Conservation (phyloP, 1,140 invertebrate species). For the Helicoverpa zea region DNA sequence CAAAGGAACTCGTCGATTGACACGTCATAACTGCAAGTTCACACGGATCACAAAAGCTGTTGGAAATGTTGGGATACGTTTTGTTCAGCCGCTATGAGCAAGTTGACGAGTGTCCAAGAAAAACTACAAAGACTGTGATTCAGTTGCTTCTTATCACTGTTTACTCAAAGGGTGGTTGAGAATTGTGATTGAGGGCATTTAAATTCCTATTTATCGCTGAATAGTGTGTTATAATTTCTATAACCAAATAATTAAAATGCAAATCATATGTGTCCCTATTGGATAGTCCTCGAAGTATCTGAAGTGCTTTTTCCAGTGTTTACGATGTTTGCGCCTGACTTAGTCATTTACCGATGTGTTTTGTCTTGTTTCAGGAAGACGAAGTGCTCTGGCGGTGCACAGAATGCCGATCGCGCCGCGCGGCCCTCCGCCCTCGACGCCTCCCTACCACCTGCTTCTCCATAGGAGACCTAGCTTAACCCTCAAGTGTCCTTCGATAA, state of each 20-base stretch:
- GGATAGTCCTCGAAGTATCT: too few species aligned
- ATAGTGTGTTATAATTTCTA: too few species aligned
- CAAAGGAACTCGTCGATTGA: too few species aligned
- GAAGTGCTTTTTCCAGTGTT: background rate
- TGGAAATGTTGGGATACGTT: too few species aligned
- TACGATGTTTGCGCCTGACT: background rate
- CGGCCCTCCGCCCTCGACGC: slow-evolving; percentile 75
- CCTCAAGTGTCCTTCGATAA: slow-evolving; percentile 83
- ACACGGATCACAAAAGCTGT: too few species aligned
- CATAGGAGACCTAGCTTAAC: slow-evolving; percentile 79
- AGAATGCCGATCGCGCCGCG: slow-evolving; percentile 83
- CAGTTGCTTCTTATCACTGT: slow-evolving; percentile 4
- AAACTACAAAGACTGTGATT: slow-evolving; percentile 9
- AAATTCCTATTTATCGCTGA: too few species aligned
- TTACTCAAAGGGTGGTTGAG: background rate
- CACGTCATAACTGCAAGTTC: too few species aligned
- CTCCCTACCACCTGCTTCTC: slow-evolving; percentile 74
- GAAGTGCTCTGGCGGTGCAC: slow-evolving; percentile 69
- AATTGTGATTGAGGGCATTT: too few species aligned
- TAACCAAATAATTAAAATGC: too few species aligned
- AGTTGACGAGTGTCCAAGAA: background rate
- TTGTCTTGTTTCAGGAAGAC: slow-evolving; percentile 74
- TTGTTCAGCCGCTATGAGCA: too few species aligned
- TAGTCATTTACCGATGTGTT: background rate
- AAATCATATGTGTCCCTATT: too few species aligned